phyloP scores from a whole-genome alignment of 2,113 vertebrate species.

The Laticauda colubrina region DNA sequence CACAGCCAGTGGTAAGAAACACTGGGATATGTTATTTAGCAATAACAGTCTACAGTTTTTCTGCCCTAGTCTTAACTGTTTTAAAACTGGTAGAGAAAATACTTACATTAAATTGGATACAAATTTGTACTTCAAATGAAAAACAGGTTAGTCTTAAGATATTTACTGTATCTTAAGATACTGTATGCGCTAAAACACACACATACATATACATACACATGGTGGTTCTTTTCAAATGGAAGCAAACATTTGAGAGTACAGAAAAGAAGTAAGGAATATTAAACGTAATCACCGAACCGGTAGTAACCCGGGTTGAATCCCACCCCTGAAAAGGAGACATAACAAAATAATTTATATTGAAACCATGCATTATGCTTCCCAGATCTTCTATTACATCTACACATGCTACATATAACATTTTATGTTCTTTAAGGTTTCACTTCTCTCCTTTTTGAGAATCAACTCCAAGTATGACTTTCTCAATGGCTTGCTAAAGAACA shows the following conservation, averaged over 20 bases:
- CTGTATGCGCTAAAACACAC: not conserved
- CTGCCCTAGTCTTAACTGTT: not conserved
- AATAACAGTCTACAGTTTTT: not conserved
- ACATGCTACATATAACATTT: not conserved
- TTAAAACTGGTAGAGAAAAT: not conserved
- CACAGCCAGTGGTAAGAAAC: not conserved
- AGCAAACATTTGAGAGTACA: not conserved
- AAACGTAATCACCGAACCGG: too few species aligned
- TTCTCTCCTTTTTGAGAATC: not conserved
- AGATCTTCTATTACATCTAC: not conserved
- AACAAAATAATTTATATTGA: not conserved
- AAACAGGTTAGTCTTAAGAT: not conserved
- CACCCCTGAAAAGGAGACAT: not conserved
- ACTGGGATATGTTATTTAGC: not conserved
- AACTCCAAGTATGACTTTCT: not conserved
- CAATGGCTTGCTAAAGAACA: not conserved
- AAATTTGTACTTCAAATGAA: not conserved
- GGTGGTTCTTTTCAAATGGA: not conserved
- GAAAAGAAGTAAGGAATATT: not conserved
- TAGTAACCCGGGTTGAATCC: too few species aligned
- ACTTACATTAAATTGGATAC: not conserved
- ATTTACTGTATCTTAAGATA: not conserved
- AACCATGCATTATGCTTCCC: not conserved
- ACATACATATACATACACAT: too few species aligned
- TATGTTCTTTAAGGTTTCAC: not conserved